A percentile compares a stretch with the other conserved stretches of the same genome.
These are phyloP conservation scores for Apodemus agrarius DNA, from an alignment of 2,797 vertebrate species.

Conservation along the genomic window DNA sequence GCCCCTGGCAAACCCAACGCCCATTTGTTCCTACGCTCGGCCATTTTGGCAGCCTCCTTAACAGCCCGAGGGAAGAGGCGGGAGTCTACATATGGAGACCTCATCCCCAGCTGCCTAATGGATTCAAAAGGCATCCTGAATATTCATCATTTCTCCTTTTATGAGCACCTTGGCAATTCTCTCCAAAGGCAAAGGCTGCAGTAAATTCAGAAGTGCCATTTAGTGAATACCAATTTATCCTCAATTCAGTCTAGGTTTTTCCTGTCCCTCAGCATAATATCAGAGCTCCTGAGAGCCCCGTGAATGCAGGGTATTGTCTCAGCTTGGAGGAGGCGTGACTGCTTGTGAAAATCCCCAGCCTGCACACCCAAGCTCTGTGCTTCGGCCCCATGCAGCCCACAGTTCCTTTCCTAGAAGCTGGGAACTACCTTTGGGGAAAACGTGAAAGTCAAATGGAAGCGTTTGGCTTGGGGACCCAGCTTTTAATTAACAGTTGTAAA, in stretches of 20 bases:
- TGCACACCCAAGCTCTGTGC: slow-evolving; percentile 77
- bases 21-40: slow-evolving; percentile 84
- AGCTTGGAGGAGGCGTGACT: slow-evolving; percentile 81
- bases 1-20: slow-evolving; percentile 78
- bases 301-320: slow-evolving; percentile 90
- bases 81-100: slow-evolving; percentile 89
- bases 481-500: slow-evolving; percentile 85
- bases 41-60: slow-evolving; percentile 86
- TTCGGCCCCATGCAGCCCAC: slow-evolving; percentile 79
- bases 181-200: slow-evolving; percentile 87
- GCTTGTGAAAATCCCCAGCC: slow-evolving; percentile 86
- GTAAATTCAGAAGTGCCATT: slow-evolving; percentile 90
- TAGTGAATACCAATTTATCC: slow-evolving; percentile 88
- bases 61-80: slow-evolving; percentile 82
- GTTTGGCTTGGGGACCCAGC: slow-evolving; percentile 70
- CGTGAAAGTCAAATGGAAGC: slow-evolving; percentile 83
- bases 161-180: slow-evolving; percentile 91
- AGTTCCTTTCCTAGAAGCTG: slow-evolving; percentile 80
- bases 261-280: slow-evolving; percentile 80
- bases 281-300: slow-evolving; percentile 82
- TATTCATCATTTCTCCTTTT: slow-evolving; percentile 91
- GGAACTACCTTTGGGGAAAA: slow-evolving; percentile 82
- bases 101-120: slow-evolving; percentile 89
- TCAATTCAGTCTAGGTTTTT: slow-evolving; percentile 83
- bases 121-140: slow-evolving; percentile 91